Base-by-base conservation (phyloP, 2,113 vertebrate genomes). In the Scatophagus argus region DNA sequence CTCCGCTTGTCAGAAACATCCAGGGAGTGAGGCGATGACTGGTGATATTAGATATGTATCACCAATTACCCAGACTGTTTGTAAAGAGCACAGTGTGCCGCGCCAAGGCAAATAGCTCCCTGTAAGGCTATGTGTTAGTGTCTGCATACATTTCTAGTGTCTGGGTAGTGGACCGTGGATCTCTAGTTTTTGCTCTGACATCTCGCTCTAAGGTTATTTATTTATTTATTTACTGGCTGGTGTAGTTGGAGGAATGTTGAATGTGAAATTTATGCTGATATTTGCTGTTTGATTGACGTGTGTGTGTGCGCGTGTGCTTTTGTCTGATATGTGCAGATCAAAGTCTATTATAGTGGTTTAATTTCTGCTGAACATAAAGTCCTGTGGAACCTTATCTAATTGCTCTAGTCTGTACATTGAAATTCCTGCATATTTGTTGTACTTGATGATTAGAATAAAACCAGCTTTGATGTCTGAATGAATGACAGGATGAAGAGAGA, bases 11-110 rank as follows among this genome's bases (percentile, higher is more conserved):
- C 87, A 74, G 89, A 92, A 89, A 84, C 87, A 87, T 89, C 89
- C 83, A 76, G 82, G 88, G 90, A 92, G 88, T 21, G 70, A 94
- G 93, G 93, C 88, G 92, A 92, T 93, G 93, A 93, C 93, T 93
- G 89, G 81, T 41, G 81, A 82, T 89, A 93, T 93, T 90, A 92
- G 93, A 94, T 94, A 91, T 90, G 91, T 93, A 93, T 94, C 92
- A 83, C 89, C 89, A 93, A 92, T 93, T 93, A 93, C 88, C 76
- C 87, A 59, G 89, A 89, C 80, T 74, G 74, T 88, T 92, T 93
- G 89, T 78, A 69, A 87, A 89, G 83, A 83, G 78, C 27, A 75
- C 84, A 81, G 83, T 64, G 71, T 43, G 75, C 70, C 12, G 58
- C 32, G 93, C 92, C 93, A 93, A 95, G 83, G 79, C 88, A 92